Evolutionary conservation across 23 tunicate species (phyloP).

Genomic region (Styela clava): DNA sequence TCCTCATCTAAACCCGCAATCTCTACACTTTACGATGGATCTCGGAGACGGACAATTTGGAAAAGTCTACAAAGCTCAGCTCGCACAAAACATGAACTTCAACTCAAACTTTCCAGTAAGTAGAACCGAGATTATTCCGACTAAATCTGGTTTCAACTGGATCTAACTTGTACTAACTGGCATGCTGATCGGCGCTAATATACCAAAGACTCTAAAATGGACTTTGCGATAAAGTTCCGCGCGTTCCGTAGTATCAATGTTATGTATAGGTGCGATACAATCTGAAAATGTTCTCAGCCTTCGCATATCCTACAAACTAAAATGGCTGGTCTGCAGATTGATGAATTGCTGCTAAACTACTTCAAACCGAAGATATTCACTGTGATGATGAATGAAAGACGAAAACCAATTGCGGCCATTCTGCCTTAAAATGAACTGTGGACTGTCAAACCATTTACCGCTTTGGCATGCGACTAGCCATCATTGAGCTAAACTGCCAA

Average conservation of each 20-base stretch:
- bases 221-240: not conserved
- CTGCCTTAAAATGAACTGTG: too few relatives aligned
- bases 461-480: too few relatives aligned
- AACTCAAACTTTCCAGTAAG: conserved; percentile 82
- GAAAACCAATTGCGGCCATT: too few relatives aligned
- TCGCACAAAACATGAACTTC: conserved; percentile 65
- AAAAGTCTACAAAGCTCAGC: conserved; percentile 76
- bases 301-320: not conserved
- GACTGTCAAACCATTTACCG: too few relatives aligned
- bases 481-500: too few relatives aligned
- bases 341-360: not conserved
- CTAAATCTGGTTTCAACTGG: conserved; percentile 31
- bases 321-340: not conserved
- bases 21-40: conserved; percentile 46
- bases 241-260: not conserved
- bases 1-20: conserved; percentile 54
- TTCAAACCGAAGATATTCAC: not conserved
- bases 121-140: conserved; percentile 36
- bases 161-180: conserved; percentile 3
- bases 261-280: not conserved
- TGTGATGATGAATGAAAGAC: too few relatives aligned
- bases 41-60: conserved; percentile 89
- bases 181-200: conserved; percentile 1
- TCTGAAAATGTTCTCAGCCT: not conserved
- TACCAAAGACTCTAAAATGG: not conserved